Conservation (phyloP, 2,888 invertebrate species). For the Nemotelus nigrinus region DNA sequence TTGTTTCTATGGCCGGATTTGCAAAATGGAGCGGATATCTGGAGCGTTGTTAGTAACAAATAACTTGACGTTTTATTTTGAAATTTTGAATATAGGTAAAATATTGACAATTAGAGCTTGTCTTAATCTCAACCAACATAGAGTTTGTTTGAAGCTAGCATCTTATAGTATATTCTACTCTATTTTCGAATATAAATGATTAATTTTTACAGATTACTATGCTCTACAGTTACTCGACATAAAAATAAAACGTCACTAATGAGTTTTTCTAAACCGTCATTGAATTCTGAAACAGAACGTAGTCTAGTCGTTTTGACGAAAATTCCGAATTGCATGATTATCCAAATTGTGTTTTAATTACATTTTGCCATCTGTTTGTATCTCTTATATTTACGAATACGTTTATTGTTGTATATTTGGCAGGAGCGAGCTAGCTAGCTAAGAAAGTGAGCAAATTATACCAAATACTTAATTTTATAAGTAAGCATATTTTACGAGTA, state of each 20-base stretch:
- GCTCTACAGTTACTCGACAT: too few species aligned
- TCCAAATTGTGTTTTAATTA: constrained; percentile 16
- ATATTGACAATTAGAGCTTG: too few species aligned
- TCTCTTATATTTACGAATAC: not conserved
- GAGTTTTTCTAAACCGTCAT: not conserved
- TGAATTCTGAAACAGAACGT: constrained; percentile 22
- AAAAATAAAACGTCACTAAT: too few species aligned
- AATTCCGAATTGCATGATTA: not conserved
- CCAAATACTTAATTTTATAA: not conserved
- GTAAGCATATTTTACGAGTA: too few species aligned
- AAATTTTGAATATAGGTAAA: too few species aligned
- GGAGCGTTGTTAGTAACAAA: too few species aligned
- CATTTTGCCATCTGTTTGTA: not conserved
- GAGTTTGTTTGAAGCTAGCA: too few species aligned
- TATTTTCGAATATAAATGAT: too few species aligned
- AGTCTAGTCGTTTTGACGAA: not conserved
- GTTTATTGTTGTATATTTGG: constrained; percentile 4
- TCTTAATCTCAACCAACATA: too few species aligned
- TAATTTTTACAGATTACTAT: too few species aligned
- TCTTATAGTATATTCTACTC: too few species aligned
- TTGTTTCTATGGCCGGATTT: constrained; percentile 22
- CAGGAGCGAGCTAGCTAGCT: not conserved
- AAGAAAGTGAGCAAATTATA: not conserved
- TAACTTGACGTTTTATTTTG: too few species aligned
- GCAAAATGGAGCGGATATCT: not conserved